phyloP scores from a whole-genome alignment of 2,113 vertebrate species.

The Syngnathus floridae region DNA sequence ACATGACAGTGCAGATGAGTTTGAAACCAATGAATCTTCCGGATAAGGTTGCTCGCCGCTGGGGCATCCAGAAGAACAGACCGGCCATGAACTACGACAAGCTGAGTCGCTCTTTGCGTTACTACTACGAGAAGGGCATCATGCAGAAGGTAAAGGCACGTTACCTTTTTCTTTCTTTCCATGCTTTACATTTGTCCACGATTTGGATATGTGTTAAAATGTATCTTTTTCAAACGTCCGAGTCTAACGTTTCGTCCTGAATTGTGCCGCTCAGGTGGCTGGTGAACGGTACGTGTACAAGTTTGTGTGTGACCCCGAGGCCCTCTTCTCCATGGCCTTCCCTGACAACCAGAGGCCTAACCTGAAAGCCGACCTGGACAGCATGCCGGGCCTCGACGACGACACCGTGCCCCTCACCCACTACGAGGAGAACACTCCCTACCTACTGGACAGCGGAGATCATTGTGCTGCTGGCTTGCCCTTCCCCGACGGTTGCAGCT shows the following conservation, averaged over 20 bases:
- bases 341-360: slow-evolving; percentile 92
- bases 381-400: slow-evolving; percentile 72
- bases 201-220: not conserved
- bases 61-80: slow-evolving; percentile 96
- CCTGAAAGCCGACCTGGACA: slow-evolving; percentile 84
- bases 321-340: slow-evolving; percentile 96
- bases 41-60: slow-evolving; percentile 86
- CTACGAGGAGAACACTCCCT: slow-evolving; percentile 81
- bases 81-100: slow-evolving; percentile 99
- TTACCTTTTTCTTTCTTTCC: slow-evolving; percentile 28
- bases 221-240: not conserved
- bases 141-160: slow-evolving; percentile 89
- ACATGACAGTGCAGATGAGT: not conserved
- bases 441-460: slow-evolving; percentile 81
- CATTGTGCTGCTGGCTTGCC: slow-evolving; percentile 76
- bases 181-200: not conserved
- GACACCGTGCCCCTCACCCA: slow-evolving; percentile 87
- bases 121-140: slow-evolving; percentile 98
- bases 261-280: slow-evolving; percentile 73
- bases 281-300: slow-evolving; percentile 96
- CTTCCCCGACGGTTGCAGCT: slow-evolving; percentile 82
- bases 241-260: not conserved
- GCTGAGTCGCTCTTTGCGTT: slow-evolving; percentile 92
- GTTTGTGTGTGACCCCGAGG: slow-evolving; percentile 93
- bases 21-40: not conserved